Base-by-base conservation (phyloP, 1,140 invertebrate species). In the Drosophila orena region DNA sequence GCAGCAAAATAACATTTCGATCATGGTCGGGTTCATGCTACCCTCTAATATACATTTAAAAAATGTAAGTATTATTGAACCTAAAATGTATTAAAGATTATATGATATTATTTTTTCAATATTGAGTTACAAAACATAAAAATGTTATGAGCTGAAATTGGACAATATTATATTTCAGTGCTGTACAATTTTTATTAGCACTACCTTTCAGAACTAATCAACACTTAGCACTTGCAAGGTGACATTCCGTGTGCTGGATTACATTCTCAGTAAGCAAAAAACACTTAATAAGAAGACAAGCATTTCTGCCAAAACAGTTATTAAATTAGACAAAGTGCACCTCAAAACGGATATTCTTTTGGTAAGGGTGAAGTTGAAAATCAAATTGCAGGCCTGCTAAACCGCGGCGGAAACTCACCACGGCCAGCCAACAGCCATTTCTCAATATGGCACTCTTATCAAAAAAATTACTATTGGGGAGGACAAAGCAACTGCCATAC, bases 341-440 rank as follows among this genome's bases (percentile, higher is more conserved):
- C 24, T 27, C 34, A 40, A 34, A 47, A 40, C 37, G 30, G 30
- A 47, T 35, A 54, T 47, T 57, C 22, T 30, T 52, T 14, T 14
- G 40, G 37, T 58, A 42, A 68, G 62, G 38, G 52, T 56, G n/a
- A 54, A 15, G 40, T 44, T 52, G 20, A 70, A 64, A 57, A 58
- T 53, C 58, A 60, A 73, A 80, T 64, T 85, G 61, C 55, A 75
- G 60, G 57, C 59, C 47, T 86, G 81, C 81, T 83, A 88, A 77
- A 55, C 71, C 66, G 61, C 54, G 35, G 24, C 24, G 42, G 46
- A 83, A 88, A 88, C 37, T 76, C 83, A 88, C 83, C 83, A 86
- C 77, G 27, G 30, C 44, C 15, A 52, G 43, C 15, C 11, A 17
- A 47, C 46, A 46, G 37, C 38, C 54, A 83, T 77, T 77, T 79